These are phyloP conservation scores for Chaetorhynchus papuensis DNA, from an alignment of 2,113 vertebrate species.

Conservation along the genomic window DNA sequence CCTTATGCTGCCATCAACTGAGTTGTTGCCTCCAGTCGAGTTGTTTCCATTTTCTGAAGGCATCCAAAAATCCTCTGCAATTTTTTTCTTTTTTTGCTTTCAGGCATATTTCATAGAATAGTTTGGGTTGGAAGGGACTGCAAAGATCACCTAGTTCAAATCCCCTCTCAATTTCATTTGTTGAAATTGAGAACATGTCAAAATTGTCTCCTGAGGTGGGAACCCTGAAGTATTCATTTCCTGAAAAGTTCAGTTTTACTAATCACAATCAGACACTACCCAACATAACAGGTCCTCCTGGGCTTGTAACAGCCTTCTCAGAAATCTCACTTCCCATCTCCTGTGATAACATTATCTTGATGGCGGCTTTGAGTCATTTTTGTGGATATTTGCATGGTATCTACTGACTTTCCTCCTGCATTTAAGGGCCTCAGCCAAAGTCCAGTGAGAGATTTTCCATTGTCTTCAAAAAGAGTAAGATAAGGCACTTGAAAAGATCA, in stretches of 20 bases:
- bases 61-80: neutral
- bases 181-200: neutral
- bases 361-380: neutral
- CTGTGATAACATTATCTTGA: neutral
- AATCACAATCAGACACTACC: neutral
- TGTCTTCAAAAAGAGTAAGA: neutral
- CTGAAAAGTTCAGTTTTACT: neutral
- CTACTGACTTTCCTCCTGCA: neutral
- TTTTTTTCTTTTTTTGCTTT: neutral
- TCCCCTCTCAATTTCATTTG: neutral
- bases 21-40: neutral
- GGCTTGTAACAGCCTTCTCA: neutral
- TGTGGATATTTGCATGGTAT: neutral
- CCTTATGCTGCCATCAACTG: neutral
- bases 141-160: neutral
- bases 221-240: neutral
- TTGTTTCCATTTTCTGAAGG: neutral
- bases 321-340: conserved; percentile 9
- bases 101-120: neutral
- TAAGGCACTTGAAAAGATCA: conserved; percentile 40
- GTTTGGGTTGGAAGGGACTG: neutral
- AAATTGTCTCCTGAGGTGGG: neutral
- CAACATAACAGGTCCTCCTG: neutral
- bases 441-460: neutral
- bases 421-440: neutral